These are phyloP conservation scores for Hiodon tergisus DNA, from an alignment of 2,113 vertebrate species.

Conservation along the genomic window DNA sequence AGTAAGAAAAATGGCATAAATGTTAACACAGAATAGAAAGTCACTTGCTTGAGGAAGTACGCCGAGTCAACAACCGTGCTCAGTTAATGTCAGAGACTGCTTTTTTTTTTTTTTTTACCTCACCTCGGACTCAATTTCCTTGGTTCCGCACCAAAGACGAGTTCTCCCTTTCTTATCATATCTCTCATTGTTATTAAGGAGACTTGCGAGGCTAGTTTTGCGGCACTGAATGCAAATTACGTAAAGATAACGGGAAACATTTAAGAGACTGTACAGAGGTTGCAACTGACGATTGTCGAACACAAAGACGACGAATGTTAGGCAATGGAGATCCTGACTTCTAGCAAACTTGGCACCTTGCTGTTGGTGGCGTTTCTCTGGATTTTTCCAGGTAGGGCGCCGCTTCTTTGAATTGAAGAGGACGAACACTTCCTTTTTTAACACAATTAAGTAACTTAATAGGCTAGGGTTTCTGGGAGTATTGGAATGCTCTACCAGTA, in stretches of 20 bases:
- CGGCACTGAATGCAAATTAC: conserved; percentile 17
- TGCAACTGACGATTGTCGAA: conserved; percentile 21
- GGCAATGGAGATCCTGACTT: conserved; percentile 51
- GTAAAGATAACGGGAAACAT: conserved; percentile 23
- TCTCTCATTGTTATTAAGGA: not conserved
- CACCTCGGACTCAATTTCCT: not conserved
- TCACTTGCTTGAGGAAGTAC: not conserved
- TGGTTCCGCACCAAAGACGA: not conserved
- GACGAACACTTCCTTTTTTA: too few species aligned
- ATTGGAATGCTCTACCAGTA: not conserved
- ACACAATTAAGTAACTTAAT: too few species aligned
- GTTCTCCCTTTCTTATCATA: conserved; percentile 8
- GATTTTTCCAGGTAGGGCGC: conserved; percentile 53
- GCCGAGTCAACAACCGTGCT: not conserved
- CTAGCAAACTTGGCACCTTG: conserved; percentile 50
- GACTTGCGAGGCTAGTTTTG: conserved; percentile 31
- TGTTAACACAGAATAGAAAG: not conserved
- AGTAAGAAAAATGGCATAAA: not conserved
- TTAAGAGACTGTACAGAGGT: not conserved
- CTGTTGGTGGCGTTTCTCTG: conserved; percentile 46
- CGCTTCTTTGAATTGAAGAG: not conserved
- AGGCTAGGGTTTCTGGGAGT: not conserved
- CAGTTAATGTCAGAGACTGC: conserved; percentile 4
- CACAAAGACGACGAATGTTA: conserved; percentile 22
- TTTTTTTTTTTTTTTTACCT: too few species aligned